Base-by-base conservation (phyloP, 23 tunicate species). In the Corella eumyota region DNA sequence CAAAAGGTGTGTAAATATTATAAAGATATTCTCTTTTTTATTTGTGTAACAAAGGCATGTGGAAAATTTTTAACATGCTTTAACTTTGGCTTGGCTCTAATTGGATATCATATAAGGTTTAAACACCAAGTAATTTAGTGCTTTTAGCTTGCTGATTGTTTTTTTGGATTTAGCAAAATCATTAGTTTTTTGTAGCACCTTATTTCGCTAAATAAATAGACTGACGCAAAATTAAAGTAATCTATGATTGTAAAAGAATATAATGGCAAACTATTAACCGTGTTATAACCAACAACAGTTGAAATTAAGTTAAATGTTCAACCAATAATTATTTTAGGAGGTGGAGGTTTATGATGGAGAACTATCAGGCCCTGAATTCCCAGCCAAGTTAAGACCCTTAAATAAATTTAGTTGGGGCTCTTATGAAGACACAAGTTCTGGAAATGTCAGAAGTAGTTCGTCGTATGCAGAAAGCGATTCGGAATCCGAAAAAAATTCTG, bases 331-430 rank as follows among this genome's bases (percentile, higher is more conserved):
- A 26, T 56, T 60, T 23, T 62, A 88, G 96, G 88, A 65, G 7
- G 72, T 67, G 30, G 96, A 88, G 45, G 71, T 88, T 9, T 88
- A 88, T 50, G 96, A 88, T 62, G 87, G 77, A 6, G 80, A 88
- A 2, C 46, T 88, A 20, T 88, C 96, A 15, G 96, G 96, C 1
- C 96, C 96, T 7, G 96, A 88, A 58, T 88, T 88, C 63, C 96
- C 85, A 1, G 63, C 54, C 25, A 60, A 56, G 11, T 49, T 79
- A 21, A 66, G 68, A 24, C 88, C 88, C 0, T 44, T 79, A 7
- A 70, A 77, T 3, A 63, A 44, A 30, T 79, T 63, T 50, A 72
- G 88, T 31, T 36, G 88, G 17, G 60, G 72, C 13, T 63, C 67
- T 27, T 38, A 65, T 19, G 55, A 69, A 32, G 78, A 50, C 23